A percentile compares a stretch with the other conserved stretches of the same genome.
phyloP scores from a whole-genome alignment of 2,888 invertebrate species.

The Agrochola lota region DNA sequence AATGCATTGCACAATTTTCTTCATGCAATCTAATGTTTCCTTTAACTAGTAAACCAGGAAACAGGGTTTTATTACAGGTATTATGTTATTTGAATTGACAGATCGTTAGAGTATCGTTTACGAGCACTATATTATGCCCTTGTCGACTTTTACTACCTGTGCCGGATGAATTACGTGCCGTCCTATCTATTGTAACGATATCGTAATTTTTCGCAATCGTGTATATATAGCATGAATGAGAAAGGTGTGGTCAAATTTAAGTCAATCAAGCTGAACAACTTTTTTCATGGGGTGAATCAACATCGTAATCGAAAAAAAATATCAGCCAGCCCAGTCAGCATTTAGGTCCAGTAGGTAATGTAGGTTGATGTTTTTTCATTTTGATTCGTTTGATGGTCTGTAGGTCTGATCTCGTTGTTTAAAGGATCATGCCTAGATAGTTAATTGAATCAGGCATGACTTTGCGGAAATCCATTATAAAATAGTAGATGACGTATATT shows the following conservation, averaged over 20 bases:
- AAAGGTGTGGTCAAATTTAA: too few species aligned
- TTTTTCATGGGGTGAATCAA: too few species aligned
- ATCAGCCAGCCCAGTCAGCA: too few species aligned
- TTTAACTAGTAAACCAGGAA: conserved; percentile 18
- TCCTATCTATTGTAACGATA: neutral
- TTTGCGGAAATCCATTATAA: too few species aligned
- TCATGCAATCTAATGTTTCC: conserved; percentile 1
- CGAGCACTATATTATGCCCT: conserved; percentile 25
- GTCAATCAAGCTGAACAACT: too few species aligned
- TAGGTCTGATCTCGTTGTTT: neutral
- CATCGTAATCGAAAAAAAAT: too few species aligned
- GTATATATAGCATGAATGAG: too few species aligned
- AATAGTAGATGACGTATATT: too few species aligned
- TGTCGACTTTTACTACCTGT: conserved; percentile 29
- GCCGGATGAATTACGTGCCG: neutral
- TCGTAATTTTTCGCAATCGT: neutral
- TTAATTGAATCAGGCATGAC: too few species aligned
- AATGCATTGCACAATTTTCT: neutral
- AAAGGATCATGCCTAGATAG: neutral
- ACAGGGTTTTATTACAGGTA: conserved; percentile 21
- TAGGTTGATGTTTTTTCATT: too few species aligned
- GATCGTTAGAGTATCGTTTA: conserved; percentile 35
- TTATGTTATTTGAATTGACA: conserved; percentile 39
- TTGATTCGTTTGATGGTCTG: too few species aligned
- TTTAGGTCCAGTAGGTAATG: too few species aligned